Base-by-base conservation (phyloP, 1,140 invertebrate genomes). In the Neodiprion lecontei region DNA sequence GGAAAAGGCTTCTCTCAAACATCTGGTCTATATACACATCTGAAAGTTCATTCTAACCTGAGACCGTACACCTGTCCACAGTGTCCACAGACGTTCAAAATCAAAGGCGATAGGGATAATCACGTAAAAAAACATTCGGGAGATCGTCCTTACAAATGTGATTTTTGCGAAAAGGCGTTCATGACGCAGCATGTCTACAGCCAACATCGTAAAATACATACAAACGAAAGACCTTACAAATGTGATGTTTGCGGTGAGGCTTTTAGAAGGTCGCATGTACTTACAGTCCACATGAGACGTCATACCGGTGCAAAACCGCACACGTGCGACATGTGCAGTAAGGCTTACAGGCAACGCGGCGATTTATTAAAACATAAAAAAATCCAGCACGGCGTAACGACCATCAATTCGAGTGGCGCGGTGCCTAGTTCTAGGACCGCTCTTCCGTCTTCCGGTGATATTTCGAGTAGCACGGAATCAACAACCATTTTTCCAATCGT, bases 261-360 rank as follows among this genome's bases (percentile, higher is more conserved):
- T n/a, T 84, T 82, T 69, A 70, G 78, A 67, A 48, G 79, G 7
- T 81, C 82, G 70, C 81, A 82, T 74, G 75, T 81, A 12, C 72
- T 81, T 7, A 79, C 77, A 17, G 79, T 79, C 23, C 80, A 83
- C 70, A 81, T 69, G 67, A 69, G 67, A 23, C 67, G 67, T 7
- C 83, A 84, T 76, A 83, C 88, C 84, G 88, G 88, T 83, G 80
- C 88, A 69, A 73, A 79, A 65, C 81, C 81, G 1, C 83, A 77
- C 61, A 72, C 69, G 3, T 85, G 80, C 50, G 70, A 76, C 21
- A 69, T 76, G 14, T 82, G 81, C 67, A 23, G 70, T 12, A 82
- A 79, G 73, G 75, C 77, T 3, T 82, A 77, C 76, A 80, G 77
- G 66, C 78, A 81, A 67, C 72, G 74, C 21, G 78, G 75, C 67